phyloP scores from a whole-genome alignment of 2,797 vertebrate genomes.

The Eupleurogrammus muticus region DNA sequence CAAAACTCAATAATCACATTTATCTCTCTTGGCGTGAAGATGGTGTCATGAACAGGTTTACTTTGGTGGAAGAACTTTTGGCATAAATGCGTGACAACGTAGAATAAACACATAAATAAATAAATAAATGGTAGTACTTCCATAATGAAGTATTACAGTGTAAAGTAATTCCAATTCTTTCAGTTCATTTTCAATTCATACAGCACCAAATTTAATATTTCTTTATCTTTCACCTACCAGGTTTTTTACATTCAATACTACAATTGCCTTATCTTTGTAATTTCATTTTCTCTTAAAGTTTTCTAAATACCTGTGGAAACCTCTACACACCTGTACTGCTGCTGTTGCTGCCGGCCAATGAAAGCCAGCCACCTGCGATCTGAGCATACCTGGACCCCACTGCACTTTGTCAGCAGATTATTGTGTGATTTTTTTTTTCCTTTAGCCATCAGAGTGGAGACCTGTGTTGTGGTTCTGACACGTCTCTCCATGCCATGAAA shows the following conservation, averaged over 20 bases:
- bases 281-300: neutral
- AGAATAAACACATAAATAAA: too few species aligned
- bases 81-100: too few species aligned
- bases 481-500: neutral
- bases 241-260: too few species aligned
- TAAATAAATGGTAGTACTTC: too few species aligned
- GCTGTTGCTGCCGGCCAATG: too few species aligned
- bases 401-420: neutral
- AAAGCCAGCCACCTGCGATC: too few species aligned
- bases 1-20: neutral
- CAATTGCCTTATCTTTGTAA: neutral
- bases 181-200: too few species aligned
- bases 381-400: neutral
- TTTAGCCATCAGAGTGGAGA: neutral
- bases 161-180: too few species aligned
- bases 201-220: too few species aligned
- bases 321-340: too few species aligned
- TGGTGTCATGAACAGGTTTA: constrained; percentile 48
- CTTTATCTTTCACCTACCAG: too few species aligned
- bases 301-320: neutral
- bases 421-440: neutral
- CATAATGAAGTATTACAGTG: too few species aligned
- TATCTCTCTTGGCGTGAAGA: constrained; percentile 43
- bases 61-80: constrained; percentile 50
- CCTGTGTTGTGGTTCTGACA: neutral